Percentiles rank a stretch among this genome's conserved stretches.
phyloP scores from a whole-genome alignment of 2,888 invertebrate species.

The Scaptomyza cyrtandrae region DNA sequence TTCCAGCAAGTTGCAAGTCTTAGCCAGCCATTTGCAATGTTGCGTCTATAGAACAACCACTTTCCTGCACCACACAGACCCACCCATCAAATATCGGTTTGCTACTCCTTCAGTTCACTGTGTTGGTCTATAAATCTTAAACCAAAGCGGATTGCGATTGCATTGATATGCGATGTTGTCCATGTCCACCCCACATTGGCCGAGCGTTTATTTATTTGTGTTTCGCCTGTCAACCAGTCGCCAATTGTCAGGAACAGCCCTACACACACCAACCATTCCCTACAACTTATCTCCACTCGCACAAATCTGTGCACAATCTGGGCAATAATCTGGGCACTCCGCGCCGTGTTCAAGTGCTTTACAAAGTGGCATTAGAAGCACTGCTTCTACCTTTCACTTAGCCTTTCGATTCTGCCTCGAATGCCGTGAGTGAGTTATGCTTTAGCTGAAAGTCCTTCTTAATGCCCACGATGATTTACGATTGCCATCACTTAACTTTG shows the following conservation, averaged over 20 bases:
- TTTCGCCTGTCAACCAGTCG: slow-evolving; percentile 46
- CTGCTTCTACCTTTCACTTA: slow-evolving; percentile 53
- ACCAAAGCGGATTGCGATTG: slow-evolving; percentile 74
- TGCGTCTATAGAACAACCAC: slow-evolving; percentile 23
- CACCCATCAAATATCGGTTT: not conserved
- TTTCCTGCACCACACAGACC: not conserved
- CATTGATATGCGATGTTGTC: slow-evolving; percentile 74
- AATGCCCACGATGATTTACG: slow-evolving; percentile 19
- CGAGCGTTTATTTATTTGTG: slow-evolving; percentile 65
- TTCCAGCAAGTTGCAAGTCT: slow-evolving; percentile 29
- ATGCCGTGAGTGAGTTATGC: slow-evolving; percentile 48
- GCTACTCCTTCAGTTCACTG: slow-evolving; percentile 9
- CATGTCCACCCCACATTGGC: slow-evolving; percentile 37
- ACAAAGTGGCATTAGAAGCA: slow-evolving; percentile 55
- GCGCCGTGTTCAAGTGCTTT: slow-evolving; percentile 46
- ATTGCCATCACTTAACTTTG: slow-evolving; percentile 9
- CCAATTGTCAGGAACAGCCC: not conserved
- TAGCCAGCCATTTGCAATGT: slow-evolving; percentile 36
- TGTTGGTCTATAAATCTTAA: slow-evolving; percentile 66
- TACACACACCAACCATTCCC: slow-evolving; percentile 5
- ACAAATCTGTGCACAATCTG: slow-evolving; percentile 43
- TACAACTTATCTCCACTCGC: slow-evolving; percentile 17
- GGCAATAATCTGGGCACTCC: slow-evolving; percentile 48
- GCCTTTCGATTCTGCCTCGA: slow-evolving; percentile 38
- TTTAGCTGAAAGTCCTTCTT: slow-evolving; percentile 12